Evolutionary conservation across 2,797 vertebrate genomes (phyloP), one percentile per base, ranked within the genome.

Genomic region (Argya squamiceps): DNA sequence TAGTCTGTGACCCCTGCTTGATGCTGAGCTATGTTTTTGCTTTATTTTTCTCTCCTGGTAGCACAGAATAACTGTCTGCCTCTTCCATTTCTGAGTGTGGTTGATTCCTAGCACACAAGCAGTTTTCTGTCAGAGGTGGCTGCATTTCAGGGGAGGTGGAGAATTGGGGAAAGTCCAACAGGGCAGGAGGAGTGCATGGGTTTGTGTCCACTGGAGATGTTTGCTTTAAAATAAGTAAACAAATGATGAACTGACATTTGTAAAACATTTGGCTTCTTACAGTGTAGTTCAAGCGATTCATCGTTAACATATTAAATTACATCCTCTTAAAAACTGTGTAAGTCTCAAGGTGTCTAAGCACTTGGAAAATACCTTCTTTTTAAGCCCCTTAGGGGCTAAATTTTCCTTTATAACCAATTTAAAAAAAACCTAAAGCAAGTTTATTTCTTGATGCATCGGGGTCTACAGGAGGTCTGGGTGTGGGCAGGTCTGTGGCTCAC

Each of bases 1-100:
- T 94, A 95, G 95, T 84, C 68, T 87, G 70, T 94, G 90, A 84
- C 91, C 86, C 53, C n/a, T 88, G 53, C 82, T 90, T 90, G 47
- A 86, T 73, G 79, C 63, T 56, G 56, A 87, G 80, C 67, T 89
- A 79, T 92, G 78, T 1, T 87, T 95, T 92, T 93, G 63, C 74
- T 93, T 87, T 80, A 53, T 84, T 95, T 95, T 92, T 52, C 68
- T 95, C 41, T 49, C 56, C n/a, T 60, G 44, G 63, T 82, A 90
- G 77, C 46, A 63, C 24, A 77, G 80, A 94, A 89, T 80, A 60
- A 59, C 64, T 60, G 41, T 7, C 44, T 87, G 56, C 15, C 10
- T 83, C 47, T 94, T 91, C 62, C 24, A 62, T 63, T 89, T 77
- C 58, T 44, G 46, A 76, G 36, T 5, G 29, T 44, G 39, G 43